Conservation (phyloP, 2,113 vertebrate species). For the Coptodon rendalli region DNA sequence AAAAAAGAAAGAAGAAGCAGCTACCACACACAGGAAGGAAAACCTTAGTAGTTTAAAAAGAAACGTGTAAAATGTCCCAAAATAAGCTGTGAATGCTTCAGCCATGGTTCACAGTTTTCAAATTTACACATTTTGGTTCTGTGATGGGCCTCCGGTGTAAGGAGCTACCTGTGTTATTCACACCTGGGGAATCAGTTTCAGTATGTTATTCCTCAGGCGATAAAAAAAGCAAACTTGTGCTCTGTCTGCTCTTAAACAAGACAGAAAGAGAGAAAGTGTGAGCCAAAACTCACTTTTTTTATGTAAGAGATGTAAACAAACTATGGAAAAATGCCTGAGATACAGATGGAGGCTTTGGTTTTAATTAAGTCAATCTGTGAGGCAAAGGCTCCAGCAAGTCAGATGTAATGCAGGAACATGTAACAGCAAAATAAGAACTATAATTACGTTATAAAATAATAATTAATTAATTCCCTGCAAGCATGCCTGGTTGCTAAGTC, state of each 20-base stretch:
- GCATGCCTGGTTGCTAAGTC: neutral
- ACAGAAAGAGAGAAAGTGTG: neutral
- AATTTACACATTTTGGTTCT: neutral
- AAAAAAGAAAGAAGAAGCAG: neutral
- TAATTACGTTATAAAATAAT: neutral
- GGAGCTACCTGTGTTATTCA: neutral
- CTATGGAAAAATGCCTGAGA: neutral
- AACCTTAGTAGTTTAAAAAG: neutral
- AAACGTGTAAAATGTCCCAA: neutral
- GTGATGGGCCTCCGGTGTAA: neutral
- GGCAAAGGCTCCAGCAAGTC: neutral
- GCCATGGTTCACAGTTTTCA: neutral
- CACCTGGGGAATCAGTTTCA: neutral
- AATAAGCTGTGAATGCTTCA: neutral
- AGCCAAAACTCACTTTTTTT: neutral
- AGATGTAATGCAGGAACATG: neutral
- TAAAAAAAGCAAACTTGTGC: neutral
- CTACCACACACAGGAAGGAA: neutral
- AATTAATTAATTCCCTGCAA: neutral
- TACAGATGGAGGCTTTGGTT: neutral
- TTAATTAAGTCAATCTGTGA: neutral
- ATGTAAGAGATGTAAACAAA: neutral
- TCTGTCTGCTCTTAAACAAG: neutral
- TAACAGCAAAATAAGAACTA: neutral
- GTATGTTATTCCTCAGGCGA: neutral